Conservation (phyloP, 1,140 invertebrate genomes). For the Eupeodes corollae region DNA sequence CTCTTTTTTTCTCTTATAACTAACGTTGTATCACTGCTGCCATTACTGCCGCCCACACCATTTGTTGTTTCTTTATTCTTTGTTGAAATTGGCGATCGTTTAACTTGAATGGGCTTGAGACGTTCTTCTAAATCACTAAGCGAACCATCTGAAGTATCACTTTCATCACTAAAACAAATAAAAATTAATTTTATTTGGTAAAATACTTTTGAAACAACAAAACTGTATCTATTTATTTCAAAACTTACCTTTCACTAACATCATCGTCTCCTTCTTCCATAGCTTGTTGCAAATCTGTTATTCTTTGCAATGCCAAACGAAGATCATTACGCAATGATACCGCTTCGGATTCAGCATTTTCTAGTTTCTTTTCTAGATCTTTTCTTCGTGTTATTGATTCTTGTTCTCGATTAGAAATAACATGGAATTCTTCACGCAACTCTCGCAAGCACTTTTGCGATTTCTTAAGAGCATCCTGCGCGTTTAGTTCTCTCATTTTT, state of each 20-base stretch:
- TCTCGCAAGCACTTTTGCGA: constrained; percentile 58
- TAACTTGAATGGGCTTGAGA: constrained; percentile 26
- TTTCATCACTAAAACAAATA: constrained; percentile 23
- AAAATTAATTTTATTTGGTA: neutral
- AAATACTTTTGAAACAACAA: no score
- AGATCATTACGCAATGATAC: constrained; percentile 56
- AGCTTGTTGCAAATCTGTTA: constrained; percentile 74
- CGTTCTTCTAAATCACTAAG: constrained; percentile 32
- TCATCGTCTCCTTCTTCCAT: constrained; percentile 68
- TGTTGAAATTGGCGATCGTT: constrained; percentile 16
- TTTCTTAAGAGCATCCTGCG: constrained; percentile 64
- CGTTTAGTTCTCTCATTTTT: constrained; percentile 57
- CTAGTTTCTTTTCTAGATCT: constrained; percentile 57
- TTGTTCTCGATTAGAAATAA: constrained; percentile 53
- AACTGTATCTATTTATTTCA: neutral
- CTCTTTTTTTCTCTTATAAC: constrained; percentile 32
- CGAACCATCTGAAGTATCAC: constrained; percentile 28
- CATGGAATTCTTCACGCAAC: constrained; percentile 56
- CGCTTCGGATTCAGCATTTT: constrained; percentile 52
- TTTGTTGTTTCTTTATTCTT: constrained; percentile 8
- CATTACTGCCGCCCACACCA: constrained; percentile 3
- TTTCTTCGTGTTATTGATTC: constrained; percentile 57
- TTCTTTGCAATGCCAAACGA: constrained; percentile 67
- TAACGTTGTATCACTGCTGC: constrained; percentile 15
- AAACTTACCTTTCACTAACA: constrained; percentile 47